Evolutionary conservation across 2,113 vertebrate genomes (phyloP).

Genomic region (Bujurquina vittata): DNA sequence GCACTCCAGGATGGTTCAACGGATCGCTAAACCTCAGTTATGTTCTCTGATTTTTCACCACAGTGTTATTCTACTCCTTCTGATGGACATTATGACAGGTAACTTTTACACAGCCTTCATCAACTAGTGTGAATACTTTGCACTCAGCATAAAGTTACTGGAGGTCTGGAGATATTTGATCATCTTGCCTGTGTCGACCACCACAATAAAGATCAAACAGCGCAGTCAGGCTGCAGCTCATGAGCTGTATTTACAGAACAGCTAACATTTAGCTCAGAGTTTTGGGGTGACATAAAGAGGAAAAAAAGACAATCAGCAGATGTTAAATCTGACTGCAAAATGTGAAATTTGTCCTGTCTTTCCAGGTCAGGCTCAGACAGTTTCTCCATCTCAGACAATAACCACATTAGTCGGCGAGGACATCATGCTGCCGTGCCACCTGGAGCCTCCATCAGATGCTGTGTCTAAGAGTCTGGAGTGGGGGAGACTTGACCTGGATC

Average conservation of each 20-base stretch:
- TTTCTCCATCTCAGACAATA: accelerated
- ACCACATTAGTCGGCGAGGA: background rate
- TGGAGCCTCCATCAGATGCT: accelerated
- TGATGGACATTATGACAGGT: background rate
- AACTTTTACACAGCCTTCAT: accelerated
- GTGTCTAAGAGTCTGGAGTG: accelerated
- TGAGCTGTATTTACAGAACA: background rate
- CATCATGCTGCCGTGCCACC: accelerated
- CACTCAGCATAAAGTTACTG: accelerated
- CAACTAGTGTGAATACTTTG: accelerated
- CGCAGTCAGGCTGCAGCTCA: accelerated
- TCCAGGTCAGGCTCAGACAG: background rate
- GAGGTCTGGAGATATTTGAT: background rate
- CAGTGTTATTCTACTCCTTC: background rate
- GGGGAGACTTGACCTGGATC: accelerated
- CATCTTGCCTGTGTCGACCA: background rate
- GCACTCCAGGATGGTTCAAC: background rate
- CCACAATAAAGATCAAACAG: background rate
- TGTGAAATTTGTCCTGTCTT: background rate
- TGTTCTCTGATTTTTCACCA: background rate
- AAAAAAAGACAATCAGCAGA: background rate
- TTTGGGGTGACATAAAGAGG: too few species aligned
- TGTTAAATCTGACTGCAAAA: accelerated
- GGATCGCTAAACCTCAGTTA: accelerated
- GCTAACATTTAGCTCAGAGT: too few species aligned